Conservation (phyloP, 2,888 invertebrate genomes). For the Operophtera brumata region DNA sequence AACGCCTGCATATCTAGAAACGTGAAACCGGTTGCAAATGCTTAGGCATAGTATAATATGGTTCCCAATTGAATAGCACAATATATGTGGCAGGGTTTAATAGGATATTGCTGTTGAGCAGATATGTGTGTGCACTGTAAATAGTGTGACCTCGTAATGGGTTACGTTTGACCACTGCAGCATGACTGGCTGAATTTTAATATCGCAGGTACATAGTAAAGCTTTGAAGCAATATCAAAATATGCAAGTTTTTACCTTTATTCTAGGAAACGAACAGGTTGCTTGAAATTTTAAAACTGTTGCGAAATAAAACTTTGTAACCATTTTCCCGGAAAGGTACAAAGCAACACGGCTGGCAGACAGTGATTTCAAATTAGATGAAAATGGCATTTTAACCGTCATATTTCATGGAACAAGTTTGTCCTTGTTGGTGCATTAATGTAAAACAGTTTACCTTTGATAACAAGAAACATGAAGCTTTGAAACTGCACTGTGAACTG, state of each 20-base stretch:
- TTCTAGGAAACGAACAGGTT: conserved; percentile 14
- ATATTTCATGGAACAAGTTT: conserved; percentile 25
- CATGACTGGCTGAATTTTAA: too few relatives aligned
- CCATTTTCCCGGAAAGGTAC: conserved; percentile 19
- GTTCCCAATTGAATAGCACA: background rate
- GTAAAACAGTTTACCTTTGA: conserved; percentile 3
- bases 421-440: conserved; percentile 14
- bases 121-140: too few relatives aligned
- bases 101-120: background rate
- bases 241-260: background rate
- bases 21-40: background rate
- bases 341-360: conserved; percentile 23
- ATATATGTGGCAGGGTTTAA: background rate
- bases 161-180: too few relatives aligned
- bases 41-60: too few relatives aligned
- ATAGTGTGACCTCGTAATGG: too few relatives aligned
- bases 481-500: background rate
- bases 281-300: conserved; percentile 13
- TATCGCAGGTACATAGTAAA: too few relatives aligned
- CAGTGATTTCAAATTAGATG: conserved; percentile 30
- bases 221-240: too few relatives aligned
- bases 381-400: conserved; percentile 26
- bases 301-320: conserved; percentile 18
- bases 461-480: background rate
- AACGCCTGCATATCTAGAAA: conserved; percentile 12